A percentile compares a stretch with the other conserved stretches of the same genome.
Evolutionary conservation across 2,797 vertebrate genomes (phyloP).

Genomic region (Euphonia xanthogaster): DNA sequence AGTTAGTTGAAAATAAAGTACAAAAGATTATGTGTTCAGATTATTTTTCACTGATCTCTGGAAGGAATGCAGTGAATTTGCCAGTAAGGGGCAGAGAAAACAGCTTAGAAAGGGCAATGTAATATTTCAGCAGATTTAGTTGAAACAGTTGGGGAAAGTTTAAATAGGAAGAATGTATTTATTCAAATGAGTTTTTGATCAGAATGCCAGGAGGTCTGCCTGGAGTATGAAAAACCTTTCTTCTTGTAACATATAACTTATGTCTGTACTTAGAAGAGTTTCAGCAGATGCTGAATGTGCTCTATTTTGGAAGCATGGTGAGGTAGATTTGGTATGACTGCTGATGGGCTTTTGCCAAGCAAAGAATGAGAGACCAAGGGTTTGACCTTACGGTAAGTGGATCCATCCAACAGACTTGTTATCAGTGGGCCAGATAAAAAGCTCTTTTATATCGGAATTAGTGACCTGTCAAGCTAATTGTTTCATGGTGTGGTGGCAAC

Average conservation of each 20-base stretch:
- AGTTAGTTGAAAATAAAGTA: conserved; percentile 29
- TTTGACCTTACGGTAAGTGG: not conserved
- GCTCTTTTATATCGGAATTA: conserved; percentile 2
- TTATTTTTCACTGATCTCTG: conserved; percentile 43
- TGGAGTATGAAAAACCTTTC: not conserved
- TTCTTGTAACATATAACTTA: not conserved
- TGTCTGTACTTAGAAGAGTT: not conserved
- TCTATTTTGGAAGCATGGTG: not conserved
- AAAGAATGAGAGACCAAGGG: not conserved
- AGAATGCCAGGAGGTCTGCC: not conserved
- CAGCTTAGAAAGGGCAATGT: conserved; percentile 8
- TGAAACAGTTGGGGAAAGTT: not conserved
- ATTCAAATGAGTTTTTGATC: conserved; percentile 32
- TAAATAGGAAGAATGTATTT: conserved; percentile 20
- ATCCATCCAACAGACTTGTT: not conserved
- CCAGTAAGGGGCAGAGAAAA: not conserved
- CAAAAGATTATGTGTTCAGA: conserved; percentile 3
- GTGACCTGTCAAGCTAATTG: conserved; percentile 24
- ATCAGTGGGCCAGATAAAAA: conserved; percentile 1
- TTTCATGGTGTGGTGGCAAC: not conserved
- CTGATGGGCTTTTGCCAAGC: not conserved
- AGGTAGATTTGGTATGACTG: not conserved
- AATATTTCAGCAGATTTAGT: conserved; percentile 4
- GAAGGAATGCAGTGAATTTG: conserved; percentile 36
- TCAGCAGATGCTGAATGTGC: not conserved